Percentiles rank a stretch among this genome's conserved stretches.
Evolutionary conservation across 2,888 invertebrate species (phyloP).

Genomic region (Argyra leucocephala): DNA sequence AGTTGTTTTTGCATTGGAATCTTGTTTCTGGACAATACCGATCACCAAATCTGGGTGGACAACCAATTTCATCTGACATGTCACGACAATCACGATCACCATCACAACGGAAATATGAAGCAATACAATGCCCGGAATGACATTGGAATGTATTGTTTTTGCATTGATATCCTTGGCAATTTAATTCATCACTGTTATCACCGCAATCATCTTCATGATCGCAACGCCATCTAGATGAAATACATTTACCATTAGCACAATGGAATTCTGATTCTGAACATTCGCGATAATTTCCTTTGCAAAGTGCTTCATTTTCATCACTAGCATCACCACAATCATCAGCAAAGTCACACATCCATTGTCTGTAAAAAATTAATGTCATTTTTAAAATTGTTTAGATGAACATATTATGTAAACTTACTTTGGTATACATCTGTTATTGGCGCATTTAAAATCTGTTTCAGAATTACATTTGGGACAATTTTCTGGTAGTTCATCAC

Average conservation of each 20-base stretch:
- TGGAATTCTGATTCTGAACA: constrained; percentile 90
- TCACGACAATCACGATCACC: constrained; percentile 83
- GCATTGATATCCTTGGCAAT: constrained; percentile 74
- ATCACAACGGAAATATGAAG: constrained; percentile 77
- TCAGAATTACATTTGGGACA: constrained; percentile 81
- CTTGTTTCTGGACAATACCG: constrained; percentile 80
- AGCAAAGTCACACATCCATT: constrained; percentile 93
- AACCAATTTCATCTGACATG: constrained; percentile 80
- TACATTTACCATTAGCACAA: constrained; percentile 81
- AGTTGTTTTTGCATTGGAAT: constrained; percentile 85
- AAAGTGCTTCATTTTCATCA: constrained; percentile 74
- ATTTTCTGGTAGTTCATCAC: constrained; percentile 82
- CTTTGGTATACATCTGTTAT: constrained; percentile 78
- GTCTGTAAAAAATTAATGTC: constrained; percentile 39
- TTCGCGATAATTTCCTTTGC: constrained; percentile 72
- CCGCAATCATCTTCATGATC: constrained; percentile 96
- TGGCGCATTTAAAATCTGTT: constrained; percentile 87
- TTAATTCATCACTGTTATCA: constrained; percentile 82
- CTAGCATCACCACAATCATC: constrained; percentile 94
- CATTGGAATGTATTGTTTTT: constrained; percentile 89
- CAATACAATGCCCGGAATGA: constrained; percentile 84
- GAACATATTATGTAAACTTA: constrained; percentile 25
- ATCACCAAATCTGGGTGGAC: constrained; percentile 78
- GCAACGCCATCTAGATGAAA: constrained; percentile 86
- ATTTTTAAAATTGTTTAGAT: background rate